A percentile compares a stretch with the other conserved stretches of the same genome.
phyloP scores from a whole-genome alignment of 2,113 vertebrate species.

The Dipodomys stephensi region DNA sequence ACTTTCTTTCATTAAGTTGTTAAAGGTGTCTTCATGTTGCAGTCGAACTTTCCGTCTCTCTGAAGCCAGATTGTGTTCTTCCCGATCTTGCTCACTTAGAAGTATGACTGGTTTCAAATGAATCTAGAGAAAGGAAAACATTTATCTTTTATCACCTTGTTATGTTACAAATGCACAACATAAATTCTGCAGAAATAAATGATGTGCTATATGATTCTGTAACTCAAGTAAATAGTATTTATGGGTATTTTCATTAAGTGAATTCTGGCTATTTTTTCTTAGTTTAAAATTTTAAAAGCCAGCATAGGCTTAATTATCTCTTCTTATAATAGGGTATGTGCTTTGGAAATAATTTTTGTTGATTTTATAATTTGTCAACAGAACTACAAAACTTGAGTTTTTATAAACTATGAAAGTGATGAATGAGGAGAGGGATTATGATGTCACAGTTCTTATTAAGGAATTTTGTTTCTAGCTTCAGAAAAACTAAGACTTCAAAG shows the following conservation, averaged over 20 bases:
- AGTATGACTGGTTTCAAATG: conserved; percentile 85
- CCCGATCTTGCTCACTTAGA: conserved; percentile 82
- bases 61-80: conserved; percentile 87
- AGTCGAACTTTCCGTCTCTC: conserved; percentile 88
- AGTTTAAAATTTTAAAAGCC: conserved; percentile 49
- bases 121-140: conserved; percentile 80
- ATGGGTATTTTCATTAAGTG: neutral
- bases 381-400: conserved; percentile 23
- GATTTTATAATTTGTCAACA: neutral
- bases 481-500: conserved; percentile 46
- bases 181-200: conserved; percentile 43
- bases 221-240: conserved; percentile 24
- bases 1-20: conserved; percentile 85
- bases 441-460: neutral
- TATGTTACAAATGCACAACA: neutral
- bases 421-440: neutral
- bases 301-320: conserved; percentile 36
- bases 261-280: conserved; percentile 2
- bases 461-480: conserved; percentile 24
- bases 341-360: conserved; percentile 14
- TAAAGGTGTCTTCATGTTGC: conserved; percentile 84
- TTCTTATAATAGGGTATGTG: neutral
- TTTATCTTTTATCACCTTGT: neutral
- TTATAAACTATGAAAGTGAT: neutral
- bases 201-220: neutral